Conservation (phyloP, 2,797 vertebrate species). For the Momotus momota region DNA sequence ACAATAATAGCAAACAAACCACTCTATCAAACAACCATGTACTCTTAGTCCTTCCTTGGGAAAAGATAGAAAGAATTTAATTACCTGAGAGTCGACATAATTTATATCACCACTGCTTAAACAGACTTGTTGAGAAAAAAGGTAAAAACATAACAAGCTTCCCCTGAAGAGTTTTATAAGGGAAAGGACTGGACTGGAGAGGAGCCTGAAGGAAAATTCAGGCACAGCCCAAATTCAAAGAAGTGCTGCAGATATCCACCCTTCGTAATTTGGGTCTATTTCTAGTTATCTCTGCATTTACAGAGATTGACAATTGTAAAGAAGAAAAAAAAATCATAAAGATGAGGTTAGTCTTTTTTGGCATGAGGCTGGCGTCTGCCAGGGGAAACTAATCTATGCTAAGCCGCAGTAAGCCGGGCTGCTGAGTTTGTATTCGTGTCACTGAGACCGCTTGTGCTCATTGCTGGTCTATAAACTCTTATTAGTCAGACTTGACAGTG, state of each 20-base stretch:
- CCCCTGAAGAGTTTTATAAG: background rate
- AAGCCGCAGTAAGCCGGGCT: slow-evolving; percentile 37
- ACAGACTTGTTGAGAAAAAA: background rate
- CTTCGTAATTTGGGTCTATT: background rate
- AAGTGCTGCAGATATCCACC: background rate
- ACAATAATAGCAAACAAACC: background rate
- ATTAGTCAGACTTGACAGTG: slow-evolving; percentile 19
- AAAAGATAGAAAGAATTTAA: background rate
- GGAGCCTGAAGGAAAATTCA: background rate
- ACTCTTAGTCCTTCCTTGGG: background rate
- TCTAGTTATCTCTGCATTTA: background rate
- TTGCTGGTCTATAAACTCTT: slow-evolving; percentile 9
- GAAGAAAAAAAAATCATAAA: background rate
- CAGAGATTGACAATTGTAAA: background rate
- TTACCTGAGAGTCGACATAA: background rate
- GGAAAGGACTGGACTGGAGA: background rate
- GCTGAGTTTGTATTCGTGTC: slow-evolving; percentile 29
- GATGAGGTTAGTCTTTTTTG: background rate
- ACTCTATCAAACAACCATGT: background rate
- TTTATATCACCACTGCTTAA: background rate
- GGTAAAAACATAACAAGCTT: background rate
- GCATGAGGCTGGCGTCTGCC: background rate
- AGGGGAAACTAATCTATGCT: slow-evolving; percentile 40
- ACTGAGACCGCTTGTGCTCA: background rate
- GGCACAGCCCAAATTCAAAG: background rate